Conservation (phyloP, 92 coral and sea anemone species). For the Umimayanthus kanabou region DNA sequence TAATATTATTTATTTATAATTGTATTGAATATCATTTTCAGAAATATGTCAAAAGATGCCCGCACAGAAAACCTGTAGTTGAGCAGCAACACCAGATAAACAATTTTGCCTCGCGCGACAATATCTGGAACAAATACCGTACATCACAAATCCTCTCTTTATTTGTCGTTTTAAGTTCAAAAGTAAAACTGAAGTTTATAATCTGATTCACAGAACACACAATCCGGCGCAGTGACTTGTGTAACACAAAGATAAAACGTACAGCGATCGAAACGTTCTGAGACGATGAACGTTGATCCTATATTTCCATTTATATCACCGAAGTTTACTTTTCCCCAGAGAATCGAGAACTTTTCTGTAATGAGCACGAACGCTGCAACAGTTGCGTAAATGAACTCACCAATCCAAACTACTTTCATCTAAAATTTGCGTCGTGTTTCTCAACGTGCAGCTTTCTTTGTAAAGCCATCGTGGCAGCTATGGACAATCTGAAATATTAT, state of each 20-base stretch:
- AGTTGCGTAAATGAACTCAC: no score
- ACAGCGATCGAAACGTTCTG: background rate
- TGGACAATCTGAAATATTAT: no score
- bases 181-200: background rate
- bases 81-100: no score
- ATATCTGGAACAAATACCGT: background rate
- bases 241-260: background rate
- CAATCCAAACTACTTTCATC: background rate
- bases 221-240: background rate
- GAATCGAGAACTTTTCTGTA: background rate
- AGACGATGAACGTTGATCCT: background rate
- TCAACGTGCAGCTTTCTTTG: background rate
- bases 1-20: no score
- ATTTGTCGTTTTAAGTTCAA: background rate
- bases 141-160: background rate
- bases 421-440: background rate
- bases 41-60: no score
- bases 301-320: background rate
- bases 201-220: background rate
- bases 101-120: no score
- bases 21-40: no score
- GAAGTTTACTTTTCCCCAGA: background rate
- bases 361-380: background rate
- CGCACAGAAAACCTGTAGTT: no score
- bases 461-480: background rate